Evolutionary conservation across 2,888 invertebrate species (phyloP).

Genomic region (Zeuzera pyrina): DNA sequence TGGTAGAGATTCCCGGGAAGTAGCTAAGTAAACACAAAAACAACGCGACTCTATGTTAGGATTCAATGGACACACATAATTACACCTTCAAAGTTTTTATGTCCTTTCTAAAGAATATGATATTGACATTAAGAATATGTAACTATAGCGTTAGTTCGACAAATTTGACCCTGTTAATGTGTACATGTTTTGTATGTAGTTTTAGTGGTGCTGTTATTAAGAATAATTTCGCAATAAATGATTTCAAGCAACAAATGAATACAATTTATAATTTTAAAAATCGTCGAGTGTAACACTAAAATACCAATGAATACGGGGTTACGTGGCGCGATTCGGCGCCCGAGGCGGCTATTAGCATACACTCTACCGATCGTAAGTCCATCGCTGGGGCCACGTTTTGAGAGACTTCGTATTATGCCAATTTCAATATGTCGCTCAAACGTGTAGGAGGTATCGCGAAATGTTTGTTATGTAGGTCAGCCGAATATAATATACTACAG

Average conservation of each 20-base stretch:
- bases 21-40: slow-evolving; percentile 39
- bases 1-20: slow-evolving; percentile 42
- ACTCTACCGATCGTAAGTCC: slow-evolving; percentile 9
- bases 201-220: no score
- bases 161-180: no score
- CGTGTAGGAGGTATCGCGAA: slow-evolving; percentile 48
- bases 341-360: slow-evolving; percentile 36
- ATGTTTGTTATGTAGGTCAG: slow-evolving; percentile 47
- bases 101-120: slow-evolving; percentile 14
- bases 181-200: no score
- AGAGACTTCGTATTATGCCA: slow-evolving; percentile 17
- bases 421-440: slow-evolving; percentile 45
- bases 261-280: no score
- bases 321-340: slow-evolving; percentile 13
- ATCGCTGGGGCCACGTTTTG: background rate
- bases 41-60: slow-evolving; percentile 20
- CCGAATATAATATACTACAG: slow-evolving; percentile 39
- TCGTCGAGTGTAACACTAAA: no score
- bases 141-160: no score
- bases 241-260: no score
- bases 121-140: slow-evolving; percentile 12
- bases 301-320: no score
- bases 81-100: slow-evolving; percentile 20
- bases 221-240: no score
- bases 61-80: slow-evolving; percentile 32